phyloP scores from a whole-genome alignment of 2,888 invertebrate genomes.

The Oscheius sp. region DNA sequence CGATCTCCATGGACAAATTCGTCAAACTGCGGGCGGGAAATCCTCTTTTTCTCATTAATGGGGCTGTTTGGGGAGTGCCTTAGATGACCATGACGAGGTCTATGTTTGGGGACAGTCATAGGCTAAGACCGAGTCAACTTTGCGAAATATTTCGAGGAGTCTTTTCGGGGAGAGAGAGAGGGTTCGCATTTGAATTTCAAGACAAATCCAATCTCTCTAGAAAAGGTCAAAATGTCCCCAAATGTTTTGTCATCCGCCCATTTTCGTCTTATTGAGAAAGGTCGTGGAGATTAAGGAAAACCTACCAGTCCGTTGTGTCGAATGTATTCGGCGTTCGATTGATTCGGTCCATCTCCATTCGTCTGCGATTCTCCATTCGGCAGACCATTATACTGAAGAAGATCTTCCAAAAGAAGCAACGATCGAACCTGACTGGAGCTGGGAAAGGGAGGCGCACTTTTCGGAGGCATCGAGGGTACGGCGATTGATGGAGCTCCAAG shows the following conservation, averaged over 20 bases:
- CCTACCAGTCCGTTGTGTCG: conserved; percentile 24
- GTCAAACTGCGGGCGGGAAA: neutral
- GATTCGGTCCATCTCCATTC: neutral
- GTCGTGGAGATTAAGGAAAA: too few species aligned
- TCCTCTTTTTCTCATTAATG: neutral
- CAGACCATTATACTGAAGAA: conserved; percentile 15
- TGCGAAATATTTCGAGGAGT: too few species aligned
- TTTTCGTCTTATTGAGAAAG: too few species aligned
- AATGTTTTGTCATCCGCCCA: neutral
- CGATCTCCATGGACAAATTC: neutral
- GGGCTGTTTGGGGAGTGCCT: too few species aligned
- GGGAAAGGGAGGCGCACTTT: conserved; percentile 33
- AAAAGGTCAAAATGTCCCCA: neutral
- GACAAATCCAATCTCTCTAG: neutral
- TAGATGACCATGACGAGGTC: too few species aligned
- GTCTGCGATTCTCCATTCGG: conserved; percentile 2
- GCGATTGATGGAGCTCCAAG: conserved; percentile 19
- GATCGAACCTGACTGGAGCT: neutral
- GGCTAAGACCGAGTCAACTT: too few species aligned
- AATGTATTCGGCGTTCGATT: conserved; percentile 4
- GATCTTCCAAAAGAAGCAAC: neutral
- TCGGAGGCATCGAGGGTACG: conserved; percentile 21
- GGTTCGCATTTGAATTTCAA: neutral
- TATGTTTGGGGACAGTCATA: too few species aligned
- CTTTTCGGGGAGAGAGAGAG: neutral